A percentile compares a stretch with the other conserved stretches of the same genome.
phyloP scores from a whole-genome alignment of 2,888 invertebrate species.

The Sphaerophoria taeniata region DNA sequence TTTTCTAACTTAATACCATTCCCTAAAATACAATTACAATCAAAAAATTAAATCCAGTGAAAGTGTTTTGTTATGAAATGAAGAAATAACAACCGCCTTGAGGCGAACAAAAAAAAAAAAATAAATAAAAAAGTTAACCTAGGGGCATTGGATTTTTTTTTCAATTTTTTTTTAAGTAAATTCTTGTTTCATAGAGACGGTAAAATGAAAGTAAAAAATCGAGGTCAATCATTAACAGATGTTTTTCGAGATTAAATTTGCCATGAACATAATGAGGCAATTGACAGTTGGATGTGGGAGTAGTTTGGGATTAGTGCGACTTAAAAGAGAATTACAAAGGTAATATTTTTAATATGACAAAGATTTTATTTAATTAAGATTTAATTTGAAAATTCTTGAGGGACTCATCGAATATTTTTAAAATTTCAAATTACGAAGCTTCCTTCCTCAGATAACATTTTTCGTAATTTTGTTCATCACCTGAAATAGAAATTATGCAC shows the following conservation, averaged over 20 bases:
- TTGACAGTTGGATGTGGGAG: neutral
- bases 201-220: conserved; percentile 52
- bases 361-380: neutral
- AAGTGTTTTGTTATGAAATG: conserved; percentile 68
- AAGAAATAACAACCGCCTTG: conserved; percentile 42
- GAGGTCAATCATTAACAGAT: conserved; percentile 49
- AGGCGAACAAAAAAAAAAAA: conserved; percentile 11
- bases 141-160: conserved; percentile 31
- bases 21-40: conserved; percentile 6
- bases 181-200: conserved; percentile 27
- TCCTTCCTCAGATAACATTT: too few relatives aligned
- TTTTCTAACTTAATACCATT: neutral
- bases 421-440: too few relatives aligned
- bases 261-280: neutral
- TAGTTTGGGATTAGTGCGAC: neutral
- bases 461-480: too few relatives aligned
- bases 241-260: neutral
- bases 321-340: neutral
- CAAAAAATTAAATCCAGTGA: conserved; percentile 53
- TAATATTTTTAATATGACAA: neutral
- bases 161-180: conserved; percentile 22
- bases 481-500: neutral
- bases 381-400: neutral
- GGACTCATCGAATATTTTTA: neutral
- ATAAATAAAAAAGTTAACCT: conserved; percentile 29